phyloP scores from a whole-genome alignment of 2,113 vertebrate species.

The Microcebus lehilahytsara region DNA sequence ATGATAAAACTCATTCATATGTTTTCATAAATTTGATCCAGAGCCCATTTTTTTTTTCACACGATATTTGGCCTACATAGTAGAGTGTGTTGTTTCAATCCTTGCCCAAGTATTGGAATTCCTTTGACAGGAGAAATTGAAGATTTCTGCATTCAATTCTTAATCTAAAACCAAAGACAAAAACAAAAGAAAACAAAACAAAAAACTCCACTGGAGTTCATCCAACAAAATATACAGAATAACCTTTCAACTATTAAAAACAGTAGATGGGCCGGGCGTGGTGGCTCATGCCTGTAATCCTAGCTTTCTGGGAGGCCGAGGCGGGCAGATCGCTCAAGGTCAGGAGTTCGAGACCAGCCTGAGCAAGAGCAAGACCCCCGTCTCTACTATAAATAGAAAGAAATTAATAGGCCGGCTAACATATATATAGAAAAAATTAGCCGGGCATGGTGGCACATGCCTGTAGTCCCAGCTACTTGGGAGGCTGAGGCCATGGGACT shows the following conservation, averaged over 20 bases:
- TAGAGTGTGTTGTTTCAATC: background rate
- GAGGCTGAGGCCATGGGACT: too few species aligned
- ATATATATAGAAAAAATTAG: too few species aligned
- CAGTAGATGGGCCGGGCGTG: too few species aligned
- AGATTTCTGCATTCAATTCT: conserved; percentile 29
- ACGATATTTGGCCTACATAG: background rate
- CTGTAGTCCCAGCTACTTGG: too few species aligned
- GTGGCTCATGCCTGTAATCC: too few species aligned
- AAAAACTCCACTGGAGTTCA: background rate
- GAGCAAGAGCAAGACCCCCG: too few species aligned
- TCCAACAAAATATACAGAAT: background rate
- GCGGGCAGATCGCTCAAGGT: too few species aligned
- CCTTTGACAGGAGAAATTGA: background rate
- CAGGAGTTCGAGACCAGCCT: too few species aligned
- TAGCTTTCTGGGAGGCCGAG: too few species aligned
- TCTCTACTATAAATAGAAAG: too few species aligned
- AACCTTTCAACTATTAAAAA: background rate
- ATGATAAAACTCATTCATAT: conserved; percentile 16
- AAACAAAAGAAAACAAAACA: background rate
- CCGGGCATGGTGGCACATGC: too few species aligned
- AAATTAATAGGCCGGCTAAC: too few species aligned
- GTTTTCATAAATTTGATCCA: background rate
- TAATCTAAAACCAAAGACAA: background rate
- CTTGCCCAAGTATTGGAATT: background rate
- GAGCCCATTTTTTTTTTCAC: background rate